These are phyloP conservation scores for Machaerirhynchus nigripectus DNA, from an alignment of 2,113 vertebrate species.

Conservation along the genomic window DNA sequence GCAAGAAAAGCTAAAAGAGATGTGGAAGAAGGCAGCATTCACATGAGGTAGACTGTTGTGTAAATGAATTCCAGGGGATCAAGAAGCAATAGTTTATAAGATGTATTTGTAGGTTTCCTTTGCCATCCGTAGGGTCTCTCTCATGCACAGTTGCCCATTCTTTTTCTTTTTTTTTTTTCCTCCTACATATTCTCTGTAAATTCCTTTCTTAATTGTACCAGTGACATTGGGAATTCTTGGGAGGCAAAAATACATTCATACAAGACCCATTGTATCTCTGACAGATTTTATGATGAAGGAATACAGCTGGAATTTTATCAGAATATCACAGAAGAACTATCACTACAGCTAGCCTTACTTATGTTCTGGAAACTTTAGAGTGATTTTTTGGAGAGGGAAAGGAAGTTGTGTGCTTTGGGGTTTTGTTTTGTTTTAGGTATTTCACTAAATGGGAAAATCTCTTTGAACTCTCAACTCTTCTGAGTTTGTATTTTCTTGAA, in stretches of 20 bases:
- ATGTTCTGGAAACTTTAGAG: neutral
- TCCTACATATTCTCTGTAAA: neutral
- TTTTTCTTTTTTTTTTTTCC: neutral
- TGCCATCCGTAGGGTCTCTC: neutral
- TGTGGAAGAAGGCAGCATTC: neutral
- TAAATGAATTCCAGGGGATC: neutral
- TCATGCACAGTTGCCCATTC: fast-evolving
- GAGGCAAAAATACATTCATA: neutral
- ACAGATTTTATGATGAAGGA: neutral
- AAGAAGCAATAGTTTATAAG: neutral
- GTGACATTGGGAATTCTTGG: neutral
- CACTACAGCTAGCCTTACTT: neutral
- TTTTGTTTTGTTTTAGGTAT: neutral
- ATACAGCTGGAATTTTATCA: neutral
- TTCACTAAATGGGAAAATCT: neutral
- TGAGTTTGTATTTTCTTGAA: neutral
- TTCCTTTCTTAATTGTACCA: neutral
- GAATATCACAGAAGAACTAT: neutral
- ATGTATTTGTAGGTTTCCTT: neutral
- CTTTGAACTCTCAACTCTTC: neutral
- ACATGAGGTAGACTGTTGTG: neutral
- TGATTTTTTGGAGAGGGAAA: neutral
- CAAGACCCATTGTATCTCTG: neutral
- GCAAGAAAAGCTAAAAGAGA: neutral
- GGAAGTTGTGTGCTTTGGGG: neutral